Conservation (phyloP, 2,113 vertebrate genomes). For the Xiphorhynchus elegans region DNA sequence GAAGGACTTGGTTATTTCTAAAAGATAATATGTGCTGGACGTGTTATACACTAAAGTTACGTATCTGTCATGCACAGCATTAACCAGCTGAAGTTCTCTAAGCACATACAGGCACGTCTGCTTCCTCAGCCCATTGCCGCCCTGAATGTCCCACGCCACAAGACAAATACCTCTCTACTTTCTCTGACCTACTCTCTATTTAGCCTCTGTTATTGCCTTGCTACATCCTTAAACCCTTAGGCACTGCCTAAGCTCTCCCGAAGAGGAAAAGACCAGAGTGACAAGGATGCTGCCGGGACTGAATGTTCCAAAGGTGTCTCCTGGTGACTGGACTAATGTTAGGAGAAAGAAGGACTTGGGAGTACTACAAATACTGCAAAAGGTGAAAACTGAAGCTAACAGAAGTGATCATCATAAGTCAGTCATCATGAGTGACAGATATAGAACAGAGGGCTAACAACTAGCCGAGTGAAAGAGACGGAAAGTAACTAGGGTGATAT, state of each 20-base stretch:
- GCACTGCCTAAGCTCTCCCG: too few relatives aligned
- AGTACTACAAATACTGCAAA: fast-evolving
- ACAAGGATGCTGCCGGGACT: background rate
- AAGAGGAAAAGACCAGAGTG: background rate
- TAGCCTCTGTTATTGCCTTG: background rate
- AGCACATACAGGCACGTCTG: background rate
- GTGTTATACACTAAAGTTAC: background rate
- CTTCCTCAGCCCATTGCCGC: background rate
- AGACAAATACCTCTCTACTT: background rate
- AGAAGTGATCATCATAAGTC: background rate
- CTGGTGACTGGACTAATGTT: background rate
- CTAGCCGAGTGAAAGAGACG: background rate
- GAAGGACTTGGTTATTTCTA: background rate
- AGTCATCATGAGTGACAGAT: background rate
- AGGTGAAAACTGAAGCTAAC: background rate
- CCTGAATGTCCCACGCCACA: background rate
- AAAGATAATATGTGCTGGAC: background rate
- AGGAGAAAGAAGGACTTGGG: background rate
- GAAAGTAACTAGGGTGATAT: background rate
- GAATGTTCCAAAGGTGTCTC: background rate
- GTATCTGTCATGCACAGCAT: fast-evolving
- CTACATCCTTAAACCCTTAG: background rate
- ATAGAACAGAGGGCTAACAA: background rate
- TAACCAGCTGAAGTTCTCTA: background rate
- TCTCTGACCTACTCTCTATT: background rate